A percentile compares a stretch with the other conserved stretches of the same genome.
phyloP scores from a whole-genome alignment of 2,888 invertebrate genomes.

The Cenopis cana region DNA sequence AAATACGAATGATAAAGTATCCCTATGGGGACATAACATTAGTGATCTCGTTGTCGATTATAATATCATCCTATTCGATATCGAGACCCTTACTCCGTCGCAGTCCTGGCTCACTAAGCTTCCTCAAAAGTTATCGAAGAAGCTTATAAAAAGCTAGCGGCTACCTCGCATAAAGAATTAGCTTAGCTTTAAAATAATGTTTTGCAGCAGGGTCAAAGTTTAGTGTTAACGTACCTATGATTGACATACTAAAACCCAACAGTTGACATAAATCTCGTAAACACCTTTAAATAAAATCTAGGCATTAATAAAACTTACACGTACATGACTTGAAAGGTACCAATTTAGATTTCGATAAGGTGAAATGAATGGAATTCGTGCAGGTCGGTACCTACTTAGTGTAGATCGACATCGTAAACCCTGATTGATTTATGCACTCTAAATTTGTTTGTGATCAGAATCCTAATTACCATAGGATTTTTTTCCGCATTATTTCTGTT shows the following conservation, averaged over 20 bases:
- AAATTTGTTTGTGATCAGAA: constrained; percentile 21
- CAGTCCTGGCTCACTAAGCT: background rate
- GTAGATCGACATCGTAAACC: constrained; percentile 3
- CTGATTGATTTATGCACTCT: constrained; percentile 40
- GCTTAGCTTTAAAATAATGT: too few relatives aligned
- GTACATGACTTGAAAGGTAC: background rate
- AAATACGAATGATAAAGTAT: background rate
- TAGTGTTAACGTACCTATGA: too few relatives aligned
- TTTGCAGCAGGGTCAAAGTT: too few relatives aligned
- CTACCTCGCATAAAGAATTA: too few relatives aligned
- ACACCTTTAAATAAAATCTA: background rate
- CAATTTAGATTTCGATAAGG: constrained; percentile 24
- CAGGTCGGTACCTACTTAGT: constrained; percentile 17
- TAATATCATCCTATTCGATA: background rate
- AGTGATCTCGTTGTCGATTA: background rate
- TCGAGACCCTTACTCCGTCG: background rate
- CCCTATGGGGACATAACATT: background rate
- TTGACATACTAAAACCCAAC: background rate
- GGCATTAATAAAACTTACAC: constrained; percentile 23
- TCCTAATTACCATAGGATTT: constrained; percentile 2
- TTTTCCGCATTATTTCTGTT: constrained; percentile 1
- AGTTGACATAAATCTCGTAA: background rate
- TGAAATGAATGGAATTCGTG: constrained; percentile 26
- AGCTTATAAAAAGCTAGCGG: too few relatives aligned
- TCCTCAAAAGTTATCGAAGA: background rate